These are phyloP conservation scores for Platycercus adscitus DNA, from an alignment of 2,113 vertebrate species.

Conservation along the genomic window DNA sequence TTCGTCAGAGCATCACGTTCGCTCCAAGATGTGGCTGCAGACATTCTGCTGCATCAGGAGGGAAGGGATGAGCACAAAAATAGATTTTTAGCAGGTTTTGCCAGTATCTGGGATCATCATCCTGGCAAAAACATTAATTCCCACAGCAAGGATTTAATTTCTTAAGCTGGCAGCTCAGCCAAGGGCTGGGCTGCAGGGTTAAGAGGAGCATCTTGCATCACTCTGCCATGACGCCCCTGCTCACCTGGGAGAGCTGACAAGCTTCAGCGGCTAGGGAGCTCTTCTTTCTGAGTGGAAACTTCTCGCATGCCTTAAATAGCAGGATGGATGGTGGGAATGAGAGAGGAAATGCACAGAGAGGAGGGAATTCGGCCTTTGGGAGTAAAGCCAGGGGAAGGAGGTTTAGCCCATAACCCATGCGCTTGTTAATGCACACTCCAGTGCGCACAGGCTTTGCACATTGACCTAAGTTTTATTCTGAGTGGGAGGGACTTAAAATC, in stretches of 20 bases:
- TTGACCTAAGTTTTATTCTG: not conserved
- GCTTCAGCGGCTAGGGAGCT: not conserved
- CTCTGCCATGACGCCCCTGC: accelerated
- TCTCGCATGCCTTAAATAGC: not conserved
- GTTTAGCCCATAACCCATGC: not conserved
- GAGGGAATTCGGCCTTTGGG: not conserved
- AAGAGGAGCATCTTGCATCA: not conserved
- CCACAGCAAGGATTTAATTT: not conserved
- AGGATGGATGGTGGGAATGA: not conserved
- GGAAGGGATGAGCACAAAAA: not conserved
- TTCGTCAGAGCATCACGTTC: not conserved
- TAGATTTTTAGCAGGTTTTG: not conserved
- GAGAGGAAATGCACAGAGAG: not conserved
- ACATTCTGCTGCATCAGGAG: not conserved
- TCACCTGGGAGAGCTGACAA: not conserved
- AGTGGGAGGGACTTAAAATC: not conserved
- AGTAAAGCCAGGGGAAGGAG: not conserved
- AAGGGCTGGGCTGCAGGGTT: not conserved
- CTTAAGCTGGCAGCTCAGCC: not conserved
- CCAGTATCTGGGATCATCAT: not conserved
- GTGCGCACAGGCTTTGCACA: not conserved
- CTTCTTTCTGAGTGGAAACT: not conserved
- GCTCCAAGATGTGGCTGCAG: not conserved
- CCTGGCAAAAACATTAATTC: not conserved
- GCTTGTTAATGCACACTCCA: not conserved